phyloP scores from a whole-genome alignment of 2,113 vertebrate genomes.

The Microcebus tavaratra region DNA sequence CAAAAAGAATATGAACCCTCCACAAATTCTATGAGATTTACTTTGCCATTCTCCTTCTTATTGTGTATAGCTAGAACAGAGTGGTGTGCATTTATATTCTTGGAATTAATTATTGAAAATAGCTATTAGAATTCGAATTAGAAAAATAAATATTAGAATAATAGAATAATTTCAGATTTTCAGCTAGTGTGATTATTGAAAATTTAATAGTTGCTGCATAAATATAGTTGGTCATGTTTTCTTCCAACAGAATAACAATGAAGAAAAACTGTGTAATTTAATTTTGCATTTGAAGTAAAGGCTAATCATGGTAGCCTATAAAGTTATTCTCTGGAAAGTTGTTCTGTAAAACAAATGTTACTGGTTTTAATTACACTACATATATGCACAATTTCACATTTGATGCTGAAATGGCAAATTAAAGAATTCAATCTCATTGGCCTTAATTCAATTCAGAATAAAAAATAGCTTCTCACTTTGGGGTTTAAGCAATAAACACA shows the following conservation, averaged over 20 bases:
- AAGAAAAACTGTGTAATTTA: slow-evolving; percentile 57
- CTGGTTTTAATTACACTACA: slow-evolving; percentile 72
- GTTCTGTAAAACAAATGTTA: slow-evolving; percentile 70
- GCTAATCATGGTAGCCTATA: slow-evolving; percentile 56
- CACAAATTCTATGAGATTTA: neutral
- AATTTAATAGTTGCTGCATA: neutral
- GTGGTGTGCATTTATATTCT: neutral
- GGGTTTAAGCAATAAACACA: slow-evolving; percentile 35
- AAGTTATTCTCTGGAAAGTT: slow-evolving; percentile 73
- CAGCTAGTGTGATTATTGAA: neutral
- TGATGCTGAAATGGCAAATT: slow-evolving; percentile 54
- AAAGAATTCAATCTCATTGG: slow-evolving; percentile 50
- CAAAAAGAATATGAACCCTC: neutral
- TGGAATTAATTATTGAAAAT: neutral
- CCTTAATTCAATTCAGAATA: slow-evolving; percentile 58
- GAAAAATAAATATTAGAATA: neutral
- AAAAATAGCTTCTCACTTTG: slow-evolving; percentile 38
- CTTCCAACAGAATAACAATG: slow-evolving; percentile 15
- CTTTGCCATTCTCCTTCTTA: neutral
- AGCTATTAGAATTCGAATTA: neutral
- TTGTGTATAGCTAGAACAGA: neutral
- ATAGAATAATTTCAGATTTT: neutral
- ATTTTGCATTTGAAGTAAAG: slow-evolving; percentile 65
- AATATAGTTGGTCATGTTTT: neutral
- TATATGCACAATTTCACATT: slow-evolving; percentile 69